Percentiles rank a stretch among this genome's conserved stretches.
Conservation (phyloP, 2,888 invertebrate species). For the Hydriomena furcata region DNA sequence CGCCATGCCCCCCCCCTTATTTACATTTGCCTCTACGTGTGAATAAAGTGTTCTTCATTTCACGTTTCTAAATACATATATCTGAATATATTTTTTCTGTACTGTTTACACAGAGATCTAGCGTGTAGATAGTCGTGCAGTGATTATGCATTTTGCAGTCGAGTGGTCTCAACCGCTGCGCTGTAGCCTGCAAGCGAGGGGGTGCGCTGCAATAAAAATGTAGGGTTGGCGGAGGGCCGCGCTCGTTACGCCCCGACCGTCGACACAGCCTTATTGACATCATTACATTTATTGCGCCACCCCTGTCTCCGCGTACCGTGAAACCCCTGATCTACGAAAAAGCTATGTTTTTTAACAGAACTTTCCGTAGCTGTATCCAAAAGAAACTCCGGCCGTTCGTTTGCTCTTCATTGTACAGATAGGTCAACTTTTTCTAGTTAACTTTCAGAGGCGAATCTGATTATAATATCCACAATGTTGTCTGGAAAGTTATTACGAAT, state of each 20-base stretch:
- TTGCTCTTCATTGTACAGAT: constrained; percentile 15
- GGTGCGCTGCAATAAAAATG: constrained; percentile 66
- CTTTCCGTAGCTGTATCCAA: constrained; percentile 17
- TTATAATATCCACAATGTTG: constrained; percentile 19
- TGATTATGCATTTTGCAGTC: constrained; percentile 74
- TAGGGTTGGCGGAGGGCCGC: constrained; percentile 50
- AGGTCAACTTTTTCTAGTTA: constrained; percentile 10
- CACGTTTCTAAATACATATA: constrained; percentile 20
- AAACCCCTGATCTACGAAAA: constrained; percentile 28
- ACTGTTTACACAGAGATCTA: constrained; percentile 64
- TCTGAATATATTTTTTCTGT: constrained; percentile 27
- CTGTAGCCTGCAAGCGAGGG: constrained; percentile 47
- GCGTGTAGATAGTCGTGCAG: constrained; percentile 51
- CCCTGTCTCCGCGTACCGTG: constrained; percentile 52
- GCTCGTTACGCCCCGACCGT: constrained; percentile 46
- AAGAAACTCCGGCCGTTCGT: constrained; percentile 21
- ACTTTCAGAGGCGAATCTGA: constrained; percentile 30
- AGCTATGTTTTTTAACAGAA: constrained; percentile 17
- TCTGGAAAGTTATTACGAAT: constrained; percentile 17
- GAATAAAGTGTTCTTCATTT: constrained; percentile 23
- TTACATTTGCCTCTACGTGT: constrained; percentile 24
- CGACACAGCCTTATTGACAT: constrained; percentile 64
- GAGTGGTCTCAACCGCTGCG: constrained; percentile 58
- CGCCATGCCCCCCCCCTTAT: constrained; percentile 20
- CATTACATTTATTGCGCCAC: constrained; percentile 68